These are phyloP conservation scores for Myrmophylax atrothorax DNA, from an alignment of 2,113 vertebrate species.

Conservation along the genomic window DNA sequence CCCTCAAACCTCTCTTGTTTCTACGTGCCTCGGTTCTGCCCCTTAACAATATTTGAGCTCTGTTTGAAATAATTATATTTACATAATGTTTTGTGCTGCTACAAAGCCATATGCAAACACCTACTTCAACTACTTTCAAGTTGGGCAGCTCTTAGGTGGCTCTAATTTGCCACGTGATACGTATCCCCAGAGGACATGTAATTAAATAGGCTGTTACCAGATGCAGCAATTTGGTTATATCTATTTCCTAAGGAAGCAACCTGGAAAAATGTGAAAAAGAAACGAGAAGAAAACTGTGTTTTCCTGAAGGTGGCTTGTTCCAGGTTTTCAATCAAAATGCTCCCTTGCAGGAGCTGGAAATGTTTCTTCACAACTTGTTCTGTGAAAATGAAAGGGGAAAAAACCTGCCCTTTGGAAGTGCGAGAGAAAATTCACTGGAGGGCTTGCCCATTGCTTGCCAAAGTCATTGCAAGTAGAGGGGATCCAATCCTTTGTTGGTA, in stretches of 20 bases:
- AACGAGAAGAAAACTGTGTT: not conserved
- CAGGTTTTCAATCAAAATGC: not conserved
- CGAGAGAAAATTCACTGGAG: not conserved
- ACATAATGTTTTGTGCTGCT: not conserved
- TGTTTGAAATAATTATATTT: not conserved
- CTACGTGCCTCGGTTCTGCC: not conserved
- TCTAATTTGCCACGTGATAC: not conserved
- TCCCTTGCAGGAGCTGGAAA: not conserved
- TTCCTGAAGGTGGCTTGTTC: not conserved
- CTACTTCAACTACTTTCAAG: not conserved
- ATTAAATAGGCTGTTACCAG: not conserved
- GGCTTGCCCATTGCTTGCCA: not conserved
- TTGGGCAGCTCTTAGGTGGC: not conserved
- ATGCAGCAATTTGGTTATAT: not conserved
- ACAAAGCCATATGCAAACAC: not conserved
- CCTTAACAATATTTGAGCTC: not conserved
- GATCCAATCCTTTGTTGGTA: not conserved
- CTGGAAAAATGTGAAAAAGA: not conserved
- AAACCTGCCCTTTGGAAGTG: not conserved
- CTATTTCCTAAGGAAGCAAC: not conserved
- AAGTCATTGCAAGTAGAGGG: not conserved
- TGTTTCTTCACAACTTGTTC: not conserved
- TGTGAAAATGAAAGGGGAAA: not conserved
- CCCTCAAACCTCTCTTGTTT: not conserved
- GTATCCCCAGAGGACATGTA: not conserved